A percentile compares a stretch with the other conserved stretches of the same genome.
Conservation (phyloP, 2,113 vertebrate genomes). For the Marcusenius ussheri region DNA sequence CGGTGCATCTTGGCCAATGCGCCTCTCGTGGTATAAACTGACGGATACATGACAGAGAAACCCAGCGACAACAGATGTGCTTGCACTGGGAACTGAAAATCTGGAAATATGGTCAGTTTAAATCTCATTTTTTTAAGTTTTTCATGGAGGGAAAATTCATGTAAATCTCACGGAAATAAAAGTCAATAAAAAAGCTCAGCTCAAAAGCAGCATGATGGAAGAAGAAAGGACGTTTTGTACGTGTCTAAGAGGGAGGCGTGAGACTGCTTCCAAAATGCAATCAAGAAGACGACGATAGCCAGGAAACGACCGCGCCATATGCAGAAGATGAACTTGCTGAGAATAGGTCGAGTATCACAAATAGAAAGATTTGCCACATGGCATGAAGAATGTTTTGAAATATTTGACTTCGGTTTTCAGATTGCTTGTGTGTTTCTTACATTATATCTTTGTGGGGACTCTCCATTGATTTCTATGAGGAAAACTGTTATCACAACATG, state of each 20-base stretch:
- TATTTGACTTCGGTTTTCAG: not conserved
- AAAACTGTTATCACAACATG: too few species aligned
- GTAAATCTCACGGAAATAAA: not conserved
- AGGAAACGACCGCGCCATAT: not conserved
- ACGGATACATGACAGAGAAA: not conserved
- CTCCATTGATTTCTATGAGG: too few species aligned
- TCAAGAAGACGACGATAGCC: not conserved
- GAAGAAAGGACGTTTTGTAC: not conserved
- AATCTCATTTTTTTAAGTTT: not conserved
- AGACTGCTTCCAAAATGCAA: conserved; percentile 7
- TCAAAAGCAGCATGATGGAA: not conserved
- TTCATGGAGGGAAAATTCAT: not conserved
- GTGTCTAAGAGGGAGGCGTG: not conserved
- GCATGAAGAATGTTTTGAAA: not conserved
- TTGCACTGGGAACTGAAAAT: not conserved
- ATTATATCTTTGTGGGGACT: not conserved
- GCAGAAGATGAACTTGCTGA: not conserved
- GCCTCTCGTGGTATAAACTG: not conserved
- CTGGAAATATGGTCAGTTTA: not conserved
- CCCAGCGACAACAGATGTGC: not conserved
- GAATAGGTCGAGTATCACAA: not conserved
- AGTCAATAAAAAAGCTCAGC: not conserved
- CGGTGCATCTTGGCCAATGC: not conserved
- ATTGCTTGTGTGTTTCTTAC: not conserved
- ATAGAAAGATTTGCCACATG: conserved; percentile 16